Percentiles rank a stretch among this genome's conserved stretches.
Conservation (phyloP, 2,888 invertebrate genomes). For the Cerceris ruficornis region DNA sequence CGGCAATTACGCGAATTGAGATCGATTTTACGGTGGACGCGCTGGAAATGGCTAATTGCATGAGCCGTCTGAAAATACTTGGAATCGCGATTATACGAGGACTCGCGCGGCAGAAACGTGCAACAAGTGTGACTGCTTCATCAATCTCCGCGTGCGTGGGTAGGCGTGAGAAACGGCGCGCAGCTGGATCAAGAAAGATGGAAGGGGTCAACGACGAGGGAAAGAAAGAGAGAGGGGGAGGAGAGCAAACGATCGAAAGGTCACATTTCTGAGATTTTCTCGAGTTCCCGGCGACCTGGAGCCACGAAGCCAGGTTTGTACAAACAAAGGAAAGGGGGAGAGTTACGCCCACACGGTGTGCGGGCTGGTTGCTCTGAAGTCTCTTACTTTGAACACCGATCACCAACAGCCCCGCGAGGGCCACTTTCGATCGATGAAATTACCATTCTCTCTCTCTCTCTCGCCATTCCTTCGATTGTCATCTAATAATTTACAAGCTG, state of each 20-base stretch:
- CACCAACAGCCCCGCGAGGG: background rate
- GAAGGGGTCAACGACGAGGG: conserved; percentile 3
- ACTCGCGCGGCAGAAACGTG: conserved; percentile 53
- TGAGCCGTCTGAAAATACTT: conserved; percentile 48
- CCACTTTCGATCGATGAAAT: conserved; percentile 6
- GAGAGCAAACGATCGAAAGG: conserved; percentile 70
- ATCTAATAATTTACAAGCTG: too few species aligned
- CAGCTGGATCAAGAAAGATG: conserved; percentile 30
- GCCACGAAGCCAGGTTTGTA: conserved; percentile 22
- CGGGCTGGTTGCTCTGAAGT: background rate
- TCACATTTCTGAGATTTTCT: conserved; percentile 76
- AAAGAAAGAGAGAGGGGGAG: conserved; percentile 52
- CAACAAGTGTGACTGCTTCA: conserved; percentile 74
- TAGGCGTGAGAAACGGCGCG: conserved; percentile 72
- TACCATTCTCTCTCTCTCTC: too few species aligned
- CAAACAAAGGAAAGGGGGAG: conserved; percentile 43
- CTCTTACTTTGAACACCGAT: background rate
- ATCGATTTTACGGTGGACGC: conserved; percentile 34
- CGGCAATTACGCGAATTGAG: conserved; percentile 22
- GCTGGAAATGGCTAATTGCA: conserved; percentile 52
- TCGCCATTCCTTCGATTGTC: too few species aligned
- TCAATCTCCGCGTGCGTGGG: conserved; percentile 70
- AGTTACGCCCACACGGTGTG: conserved; percentile 35
- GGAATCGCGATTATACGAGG: conserved; percentile 47
- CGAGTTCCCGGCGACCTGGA: conserved; percentile 59